Evolutionary conservation across 64 coral and sea anemone species (phyloP), one percentile per base, ranked within the genome.

Genomic region (Dendrophyllia cribrosa): DNA sequence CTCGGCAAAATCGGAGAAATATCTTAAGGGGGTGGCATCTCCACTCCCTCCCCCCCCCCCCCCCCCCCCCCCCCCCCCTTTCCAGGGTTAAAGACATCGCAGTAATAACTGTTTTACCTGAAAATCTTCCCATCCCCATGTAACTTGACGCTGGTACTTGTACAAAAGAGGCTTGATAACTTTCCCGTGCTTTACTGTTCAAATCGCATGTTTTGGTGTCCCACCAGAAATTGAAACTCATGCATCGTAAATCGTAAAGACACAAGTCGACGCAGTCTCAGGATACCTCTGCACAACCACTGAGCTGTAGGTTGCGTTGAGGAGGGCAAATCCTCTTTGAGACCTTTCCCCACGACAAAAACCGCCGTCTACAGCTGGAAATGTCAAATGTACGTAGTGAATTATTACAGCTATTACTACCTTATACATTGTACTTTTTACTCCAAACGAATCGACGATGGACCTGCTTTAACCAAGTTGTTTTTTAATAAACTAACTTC

Each of bases 181-280:
- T 75, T 15, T 75, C 43, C 15, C 49, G 47, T 12, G 45, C 72
- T 6, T 75, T 75, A 5, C 12, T 7, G 72, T 75, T 75, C 12
- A 75, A 75, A 75, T 51, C 72, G 16, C 72, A 75, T 19, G 15
- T 75, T 13, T 9, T 75, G 43, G 44, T 46, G 5, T n/a, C 14
- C 72, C 72, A 75, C 72, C 72, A 75, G 72, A 75, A 75, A 14
- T 75, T 75, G 8, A 75, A 49, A 50, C 72, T 75, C 72, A 49
- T 75, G 16, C 43, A 75, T 19, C 45, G 14, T 8, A 44, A 44
- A 51, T 75, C 72, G 5, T 4, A 3, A 47, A 50, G 1, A 8
- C 72, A 75, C 46, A 50, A n/a, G 5, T 47, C 15, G 6, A 75
- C 45, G 46, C 72, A 75, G 72, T 75, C 72, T 19, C n/a, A n/a